Percentiles rank a stretch among this genome's conserved stretches.
Conservation (phyloP, 2,888 invertebrate species). For the Drosophila neonasuta region DNA sequence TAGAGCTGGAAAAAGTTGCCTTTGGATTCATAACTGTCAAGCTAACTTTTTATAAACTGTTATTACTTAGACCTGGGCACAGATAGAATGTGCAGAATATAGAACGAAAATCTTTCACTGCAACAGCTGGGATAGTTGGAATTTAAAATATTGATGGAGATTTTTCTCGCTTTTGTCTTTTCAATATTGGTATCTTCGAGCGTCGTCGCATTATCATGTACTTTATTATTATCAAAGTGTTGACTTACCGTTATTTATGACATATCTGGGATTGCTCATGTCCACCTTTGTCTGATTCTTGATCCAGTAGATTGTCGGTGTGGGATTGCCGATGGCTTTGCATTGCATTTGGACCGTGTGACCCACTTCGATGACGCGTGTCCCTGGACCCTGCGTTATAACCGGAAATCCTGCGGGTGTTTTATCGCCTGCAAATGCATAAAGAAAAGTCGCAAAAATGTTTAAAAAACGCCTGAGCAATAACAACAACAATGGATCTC, state of each 20-base stretch:
- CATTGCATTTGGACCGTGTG: constrained; percentile 95
- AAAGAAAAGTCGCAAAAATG: constrained; percentile 31
- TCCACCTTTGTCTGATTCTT: constrained; percentile 95
- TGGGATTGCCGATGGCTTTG: constrained; percentile 92
- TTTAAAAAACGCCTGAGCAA: constrained; percentile 23
- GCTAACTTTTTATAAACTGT: background rate
- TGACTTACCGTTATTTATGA: constrained; percentile 89
- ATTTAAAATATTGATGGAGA: background rate
- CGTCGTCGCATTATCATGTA: background rate
- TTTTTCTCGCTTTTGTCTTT: background rate
- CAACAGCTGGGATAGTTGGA: background rate
- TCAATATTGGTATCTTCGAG: background rate
- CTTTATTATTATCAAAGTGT: background rate
- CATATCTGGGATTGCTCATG: constrained; percentile 92
- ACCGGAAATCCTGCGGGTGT: constrained; percentile 96
- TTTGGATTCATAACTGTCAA: constrained; percentile 21
- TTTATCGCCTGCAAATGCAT: constrained; percentile 86
- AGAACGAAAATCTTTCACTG: background rate
- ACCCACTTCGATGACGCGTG: constrained; percentile 97
- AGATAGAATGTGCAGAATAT: background rate
- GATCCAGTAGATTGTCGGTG: constrained; percentile 94
- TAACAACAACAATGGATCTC: constrained; percentile 37
- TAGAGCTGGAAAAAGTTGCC: constrained; percentile 1
- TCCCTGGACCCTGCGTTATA: constrained; percentile 92
- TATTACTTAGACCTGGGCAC: background rate